phyloP scores from a whole-genome alignment of 1,140 invertebrate genomes.

The Aethina tumida region DNA sequence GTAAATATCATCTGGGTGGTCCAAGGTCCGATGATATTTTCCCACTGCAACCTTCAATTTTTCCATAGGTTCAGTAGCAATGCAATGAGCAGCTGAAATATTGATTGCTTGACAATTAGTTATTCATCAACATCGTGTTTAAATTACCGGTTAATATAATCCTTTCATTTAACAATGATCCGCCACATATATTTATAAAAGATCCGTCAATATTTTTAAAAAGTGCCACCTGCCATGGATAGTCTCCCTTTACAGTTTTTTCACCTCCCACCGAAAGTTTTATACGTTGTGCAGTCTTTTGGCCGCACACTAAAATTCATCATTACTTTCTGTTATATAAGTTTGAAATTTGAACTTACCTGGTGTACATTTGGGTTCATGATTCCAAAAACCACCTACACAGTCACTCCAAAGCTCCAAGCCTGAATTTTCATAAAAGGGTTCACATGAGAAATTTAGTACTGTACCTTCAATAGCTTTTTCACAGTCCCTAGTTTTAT shows the following conservation, averaged over 20 bases:
- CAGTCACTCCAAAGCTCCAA: no score
- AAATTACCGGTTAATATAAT: slow-evolving; percentile 23
- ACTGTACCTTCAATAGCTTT: no score
- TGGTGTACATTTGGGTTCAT: no score
- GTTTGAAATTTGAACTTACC: no score
- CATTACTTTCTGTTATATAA: no score
- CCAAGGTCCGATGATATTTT: no score
- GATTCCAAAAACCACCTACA: background rate
- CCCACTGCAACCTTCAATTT: slow-evolving; percentile 17
- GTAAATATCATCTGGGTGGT: no score
- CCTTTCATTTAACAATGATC: slow-evolving; percentile 19
- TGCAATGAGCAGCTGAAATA: slow-evolving; percentile 26
- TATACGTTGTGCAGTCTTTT: slow-evolving; percentile 15
- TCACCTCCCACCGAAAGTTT: slow-evolving; percentile 28
- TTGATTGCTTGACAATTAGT: no score
- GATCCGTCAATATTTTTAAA: slow-evolving; percentile 32
- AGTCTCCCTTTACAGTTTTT: slow-evolving; percentile 33
- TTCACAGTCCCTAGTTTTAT: no score
- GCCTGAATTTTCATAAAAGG: no score
- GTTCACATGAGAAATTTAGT: no score
- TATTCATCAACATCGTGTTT: no score
- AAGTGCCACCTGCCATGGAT: slow-evolving; percentile 48
- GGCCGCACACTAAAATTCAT: slow-evolving; percentile 26
- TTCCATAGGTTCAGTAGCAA: slow-evolving; percentile 13
- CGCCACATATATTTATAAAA: slow-evolving; percentile 20